Evolutionary conservation across 2,113 vertebrate genomes (phyloP).

Genomic region (Hydrolagus affinis): DNA sequence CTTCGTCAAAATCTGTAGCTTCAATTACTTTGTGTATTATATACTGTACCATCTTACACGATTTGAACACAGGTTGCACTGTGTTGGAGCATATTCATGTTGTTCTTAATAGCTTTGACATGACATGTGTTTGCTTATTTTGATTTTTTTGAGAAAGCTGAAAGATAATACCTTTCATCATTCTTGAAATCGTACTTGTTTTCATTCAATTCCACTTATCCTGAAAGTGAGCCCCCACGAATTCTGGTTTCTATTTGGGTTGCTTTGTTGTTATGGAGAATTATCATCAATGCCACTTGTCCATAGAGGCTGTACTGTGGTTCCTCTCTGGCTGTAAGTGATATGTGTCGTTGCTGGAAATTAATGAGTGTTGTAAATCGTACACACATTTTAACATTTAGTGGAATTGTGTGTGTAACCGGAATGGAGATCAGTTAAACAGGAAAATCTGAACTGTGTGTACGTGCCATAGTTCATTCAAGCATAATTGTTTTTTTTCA

Average conservation of each 20-base stretch:
- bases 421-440: slow-evolving; percentile 6
- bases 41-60: background rate
- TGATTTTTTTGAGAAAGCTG: background rate
- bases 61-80: background rate
- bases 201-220: background rate
- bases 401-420: background rate
- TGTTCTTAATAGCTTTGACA: background rate
- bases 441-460: slow-evolving; percentile 31
- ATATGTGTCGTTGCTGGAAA: background rate
- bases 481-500: slow-evolving; percentile 37
- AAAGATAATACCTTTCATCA: background rate
- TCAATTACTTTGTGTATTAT: background rate
- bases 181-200: background rate
- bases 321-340: background rate
- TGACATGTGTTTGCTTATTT: background rate
- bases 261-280: background rate
- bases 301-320: background rate
- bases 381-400: slow-evolving; percentile 3
- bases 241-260: slow-evolving; percentile 16
- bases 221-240: background rate
- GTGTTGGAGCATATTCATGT: background rate
- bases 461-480: slow-evolving; percentile 14
- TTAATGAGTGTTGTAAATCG: background rate
- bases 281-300: background rate
- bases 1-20: background rate